Percentiles rank a stretch among this genome's conserved stretches.
Evolutionary conservation across 2,888 invertebrate species (phyloP).

Genomic region (Lymantria monacha): DNA sequence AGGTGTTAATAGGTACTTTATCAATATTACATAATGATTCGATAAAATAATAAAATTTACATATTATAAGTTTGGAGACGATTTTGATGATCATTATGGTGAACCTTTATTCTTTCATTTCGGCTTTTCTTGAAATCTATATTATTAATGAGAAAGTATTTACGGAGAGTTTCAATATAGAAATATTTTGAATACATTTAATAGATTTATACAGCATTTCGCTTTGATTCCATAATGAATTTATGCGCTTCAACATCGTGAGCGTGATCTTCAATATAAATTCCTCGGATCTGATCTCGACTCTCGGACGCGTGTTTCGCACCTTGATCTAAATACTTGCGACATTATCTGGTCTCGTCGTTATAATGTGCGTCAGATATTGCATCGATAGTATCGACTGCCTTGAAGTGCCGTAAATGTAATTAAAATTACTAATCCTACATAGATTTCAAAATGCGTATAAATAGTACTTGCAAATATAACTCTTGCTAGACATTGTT

Average conservation of each 20-base stretch:
- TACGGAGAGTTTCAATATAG: constrained; percentile 1
- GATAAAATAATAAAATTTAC: constrained; percentile 15
- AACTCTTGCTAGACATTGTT: too few species aligned
- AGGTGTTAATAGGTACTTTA: constrained; percentile 8
- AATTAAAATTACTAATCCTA: constrained; percentile 6
- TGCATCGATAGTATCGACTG: constrained; percentile 45
- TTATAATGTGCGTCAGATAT: constrained; percentile 58
- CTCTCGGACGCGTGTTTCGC: constrained; percentile 77
- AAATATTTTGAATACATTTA: constrained; percentile 13
- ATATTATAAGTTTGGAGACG: neutral
- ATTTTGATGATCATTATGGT: too few species aligned
- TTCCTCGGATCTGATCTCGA: constrained; percentile 72
- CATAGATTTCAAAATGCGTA: too few species aligned
- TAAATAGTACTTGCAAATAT: too few species aligned
- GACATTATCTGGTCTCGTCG: constrained; percentile 74
- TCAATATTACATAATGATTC: constrained; percentile 11
- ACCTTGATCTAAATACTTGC: constrained; percentile 82
- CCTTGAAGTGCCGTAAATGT: constrained; percentile 32
- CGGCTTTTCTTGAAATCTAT: too few species aligned
- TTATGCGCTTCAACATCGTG: constrained; percentile 56
- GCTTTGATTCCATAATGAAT: constrained; percentile 59
- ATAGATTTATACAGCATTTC: constrained; percentile 37
- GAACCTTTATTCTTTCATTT: too few species aligned
- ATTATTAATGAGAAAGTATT: too few species aligned
- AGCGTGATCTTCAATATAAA: constrained; percentile 74